Conservation (phyloP, 2,797 vertebrate species). For the Lophotriccus pileatus region DNA sequence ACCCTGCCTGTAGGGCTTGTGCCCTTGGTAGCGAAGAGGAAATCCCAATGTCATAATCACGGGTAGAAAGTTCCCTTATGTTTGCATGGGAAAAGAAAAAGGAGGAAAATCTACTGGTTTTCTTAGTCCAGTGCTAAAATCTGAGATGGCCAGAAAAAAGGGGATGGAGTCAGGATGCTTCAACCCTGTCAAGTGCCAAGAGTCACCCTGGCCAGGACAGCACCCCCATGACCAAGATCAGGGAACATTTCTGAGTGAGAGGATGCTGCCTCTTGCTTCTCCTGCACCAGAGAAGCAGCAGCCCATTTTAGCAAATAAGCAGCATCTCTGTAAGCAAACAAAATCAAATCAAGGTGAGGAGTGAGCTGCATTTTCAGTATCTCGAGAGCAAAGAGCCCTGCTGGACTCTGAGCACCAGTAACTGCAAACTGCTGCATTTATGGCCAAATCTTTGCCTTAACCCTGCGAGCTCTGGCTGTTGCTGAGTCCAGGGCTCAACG, state of each 20-base stretch:
- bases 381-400: neutral
- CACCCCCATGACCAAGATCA: rapidly evolving
- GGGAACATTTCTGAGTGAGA: rapidly evolving
- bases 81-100: rapidly evolving
- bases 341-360: neutral
- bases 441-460: neutral
- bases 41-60: neutral
- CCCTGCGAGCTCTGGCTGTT: neutral
- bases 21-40: neutral
- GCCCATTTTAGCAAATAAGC: neutral
- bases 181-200: neutral
- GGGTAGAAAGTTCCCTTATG: neutral
- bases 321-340: neutral
- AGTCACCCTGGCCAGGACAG: neutral
- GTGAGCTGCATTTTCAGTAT: neutral
- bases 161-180: neutral
- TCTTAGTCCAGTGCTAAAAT: neutral
- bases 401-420: neutral
- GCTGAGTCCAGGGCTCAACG: rapidly evolving
- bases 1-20: neutral
- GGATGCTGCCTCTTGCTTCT: neutral
- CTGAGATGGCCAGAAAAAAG: neutral
- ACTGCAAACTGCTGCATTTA: neutral
- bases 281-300: neutral
- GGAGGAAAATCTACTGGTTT: neutral